Percentiles rank a stretch among this genome's conserved stretches.
phyloP scores from a whole-genome alignment of 2,797 vertebrate genomes.

The Peromyscus attwateri region DNA sequence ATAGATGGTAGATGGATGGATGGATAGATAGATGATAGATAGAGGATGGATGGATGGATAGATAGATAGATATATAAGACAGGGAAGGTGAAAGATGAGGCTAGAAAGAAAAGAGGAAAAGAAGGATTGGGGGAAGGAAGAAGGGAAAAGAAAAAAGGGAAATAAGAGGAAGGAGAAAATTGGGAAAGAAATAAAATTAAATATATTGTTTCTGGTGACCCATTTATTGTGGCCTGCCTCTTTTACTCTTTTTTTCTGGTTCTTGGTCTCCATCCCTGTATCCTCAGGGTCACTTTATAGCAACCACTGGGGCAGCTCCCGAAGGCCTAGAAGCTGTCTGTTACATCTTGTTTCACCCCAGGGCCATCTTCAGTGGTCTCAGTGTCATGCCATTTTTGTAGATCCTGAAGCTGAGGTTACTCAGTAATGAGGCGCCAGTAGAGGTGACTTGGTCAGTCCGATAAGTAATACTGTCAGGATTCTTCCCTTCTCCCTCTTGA shows the following conservation, averaged over 20 bases:
- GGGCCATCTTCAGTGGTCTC: background rate
- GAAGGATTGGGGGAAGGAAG: no score
- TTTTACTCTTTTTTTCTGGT: background rate
- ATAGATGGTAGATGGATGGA: no score
- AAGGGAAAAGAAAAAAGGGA: no score
- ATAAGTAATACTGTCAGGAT: background rate
- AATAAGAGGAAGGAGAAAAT: background rate
- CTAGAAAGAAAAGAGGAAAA: background rate
- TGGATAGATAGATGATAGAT: no score
- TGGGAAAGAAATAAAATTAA: background rate
- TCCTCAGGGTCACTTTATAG: constrained; percentile 25
- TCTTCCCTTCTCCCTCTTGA: background rate
- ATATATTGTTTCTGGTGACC: background rate
- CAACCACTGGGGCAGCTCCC: background rate
- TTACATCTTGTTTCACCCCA: background rate
- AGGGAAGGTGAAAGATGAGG: background rate
- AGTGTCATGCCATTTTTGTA: background rate
- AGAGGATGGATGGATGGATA: background rate
- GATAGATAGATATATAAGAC: background rate
- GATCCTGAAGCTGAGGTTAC: background rate
- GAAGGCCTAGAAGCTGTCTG: background rate
- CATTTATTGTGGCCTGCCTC: background rate
- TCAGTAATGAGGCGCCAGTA: background rate
- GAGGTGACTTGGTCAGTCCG: background rate
- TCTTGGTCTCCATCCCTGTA: background rate